A percentile compares a stretch with the other conserved stretches of the same genome.
These are phyloP conservation scores for Eupithecia subumbrata DNA, from an alignment of 2,888 invertebrate genomes.

Conservation along the genomic window DNA sequence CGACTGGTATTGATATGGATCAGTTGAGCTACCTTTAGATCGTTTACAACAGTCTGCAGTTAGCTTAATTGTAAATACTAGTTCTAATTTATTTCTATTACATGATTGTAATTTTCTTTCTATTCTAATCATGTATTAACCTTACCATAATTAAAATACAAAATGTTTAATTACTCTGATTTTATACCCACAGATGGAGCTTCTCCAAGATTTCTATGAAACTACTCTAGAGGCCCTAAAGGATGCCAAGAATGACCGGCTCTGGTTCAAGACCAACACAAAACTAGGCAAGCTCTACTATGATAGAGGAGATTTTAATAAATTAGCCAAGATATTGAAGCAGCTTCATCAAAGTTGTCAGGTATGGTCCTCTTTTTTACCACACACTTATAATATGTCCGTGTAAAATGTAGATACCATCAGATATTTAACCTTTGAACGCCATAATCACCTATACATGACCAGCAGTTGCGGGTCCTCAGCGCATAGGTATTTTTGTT, in stretches of 20 bases:
- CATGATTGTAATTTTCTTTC: too few species aligned
- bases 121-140: too few species aligned
- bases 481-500: too few species aligned
- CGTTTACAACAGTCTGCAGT: too few species aligned
- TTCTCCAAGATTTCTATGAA: constrained; percentile 99
- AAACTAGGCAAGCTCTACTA: constrained; percentile 99
- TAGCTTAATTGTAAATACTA: too few species aligned
- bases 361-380: constrained; percentile 74
- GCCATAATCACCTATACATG: too few species aligned
- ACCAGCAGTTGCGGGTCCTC: too few species aligned
- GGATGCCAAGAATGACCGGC: constrained; percentile 99
- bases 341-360: constrained; percentile 99
- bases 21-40: too few species aligned
- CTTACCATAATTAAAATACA: too few species aligned
- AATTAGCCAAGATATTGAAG: constrained; percentile 97
- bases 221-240: constrained; percentile 96
- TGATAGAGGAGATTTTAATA: constrained; percentile 96
- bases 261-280: constrained; percentile 99
- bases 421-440: too few species aligned
- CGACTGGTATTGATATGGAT: too few species aligned
- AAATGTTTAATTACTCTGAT: neutral
- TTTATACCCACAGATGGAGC: constrained; percentile 90
- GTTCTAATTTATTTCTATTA: too few species aligned
- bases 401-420: neutral
- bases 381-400: neutral